Evolutionary conservation across 2,113 vertebrate genomes (phyloP).

Genomic region (Alethe castanea): DNA sequence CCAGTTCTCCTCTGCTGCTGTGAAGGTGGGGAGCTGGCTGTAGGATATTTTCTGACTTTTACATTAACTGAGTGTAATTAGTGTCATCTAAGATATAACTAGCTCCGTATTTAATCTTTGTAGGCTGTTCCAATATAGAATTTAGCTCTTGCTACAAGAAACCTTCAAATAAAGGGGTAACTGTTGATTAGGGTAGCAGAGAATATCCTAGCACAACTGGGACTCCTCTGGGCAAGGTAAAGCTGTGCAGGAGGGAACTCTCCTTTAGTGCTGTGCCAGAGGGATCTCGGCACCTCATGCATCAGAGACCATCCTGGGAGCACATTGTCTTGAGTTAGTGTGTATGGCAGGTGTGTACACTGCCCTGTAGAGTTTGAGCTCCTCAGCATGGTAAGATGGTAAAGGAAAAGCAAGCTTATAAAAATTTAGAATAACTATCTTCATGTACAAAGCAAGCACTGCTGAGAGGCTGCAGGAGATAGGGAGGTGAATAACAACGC

Average conservation of each 20-base stretch:
- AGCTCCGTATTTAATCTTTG: neutral
- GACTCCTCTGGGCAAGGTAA: neutral
- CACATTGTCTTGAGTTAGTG: fast-evolving
- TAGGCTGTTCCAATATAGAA: neutral
- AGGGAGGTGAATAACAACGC: neutral
- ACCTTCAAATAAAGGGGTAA: neutral
- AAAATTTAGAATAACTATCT: neutral
- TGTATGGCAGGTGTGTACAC: fast-evolving
- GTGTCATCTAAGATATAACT: neutral
- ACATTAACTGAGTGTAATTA: neutral
- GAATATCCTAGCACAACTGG: neutral
- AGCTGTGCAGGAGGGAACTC: neutral
- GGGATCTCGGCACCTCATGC: neutral
- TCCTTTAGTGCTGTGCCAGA: neutral
- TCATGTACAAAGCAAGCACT: neutral
- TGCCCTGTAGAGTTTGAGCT: neutral
- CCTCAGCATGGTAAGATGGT: neutral
- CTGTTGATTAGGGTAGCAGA: neutral
- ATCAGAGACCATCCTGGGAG: neutral
- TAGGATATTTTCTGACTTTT: neutral
- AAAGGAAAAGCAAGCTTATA: neutral
- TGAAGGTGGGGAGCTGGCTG: neutral
- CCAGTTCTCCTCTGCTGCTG: neutral
- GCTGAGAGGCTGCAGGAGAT: neutral
- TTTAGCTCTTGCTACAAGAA: neutral